A percentile compares a stretch with the other conserved stretches of the same genome.
These are phyloP conservation scores for Gadopsis marmoratus DNA, from an alignment of 2,797 vertebrate species.

Conservation along the genomic window DNA sequence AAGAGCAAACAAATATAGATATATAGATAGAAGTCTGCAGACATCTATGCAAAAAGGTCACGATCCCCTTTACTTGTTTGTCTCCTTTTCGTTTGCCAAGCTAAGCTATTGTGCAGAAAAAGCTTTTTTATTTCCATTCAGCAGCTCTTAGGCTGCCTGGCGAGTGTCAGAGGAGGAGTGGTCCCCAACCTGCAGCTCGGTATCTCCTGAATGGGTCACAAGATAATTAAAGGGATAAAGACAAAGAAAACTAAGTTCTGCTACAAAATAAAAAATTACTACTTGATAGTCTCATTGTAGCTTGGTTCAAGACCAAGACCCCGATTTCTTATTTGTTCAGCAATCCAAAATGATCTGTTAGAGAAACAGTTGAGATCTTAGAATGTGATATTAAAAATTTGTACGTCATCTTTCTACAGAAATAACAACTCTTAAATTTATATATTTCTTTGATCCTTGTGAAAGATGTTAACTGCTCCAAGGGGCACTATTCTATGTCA, in stretches of 20 bases:
- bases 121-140: conserved; percentile 30
- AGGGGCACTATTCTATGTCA: too few relatives aligned
- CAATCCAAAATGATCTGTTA: too few relatives aligned
- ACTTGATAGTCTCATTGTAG: neutral
- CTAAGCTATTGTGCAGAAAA: conserved; percentile 40
- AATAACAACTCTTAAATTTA: too few relatives aligned
- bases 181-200: neutral
- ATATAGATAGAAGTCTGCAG: neutral
- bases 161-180: conserved; percentile 53
- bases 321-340: too few relatives aligned
- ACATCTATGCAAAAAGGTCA: neutral
- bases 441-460: too few relatives aligned
- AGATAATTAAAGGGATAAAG: conserved; percentile 6
- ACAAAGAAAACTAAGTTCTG: neutral
- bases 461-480: too few relatives aligned
- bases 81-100: conserved; percentile 36
- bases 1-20: neutral
- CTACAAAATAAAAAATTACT: neutral
- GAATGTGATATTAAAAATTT: too few relatives aligned
- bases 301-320: neutral
- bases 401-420: too few relatives aligned
- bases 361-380: too few relatives aligned
- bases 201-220: neutral
- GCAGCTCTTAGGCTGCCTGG: conserved; percentile 35
- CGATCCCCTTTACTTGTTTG: conserved; percentile 58